Percentiles rank a stretch among this genome's conserved stretches.
Conservation (phyloP, 2,888 invertebrate genomes). For the Bombyx huttoni region DNA sequence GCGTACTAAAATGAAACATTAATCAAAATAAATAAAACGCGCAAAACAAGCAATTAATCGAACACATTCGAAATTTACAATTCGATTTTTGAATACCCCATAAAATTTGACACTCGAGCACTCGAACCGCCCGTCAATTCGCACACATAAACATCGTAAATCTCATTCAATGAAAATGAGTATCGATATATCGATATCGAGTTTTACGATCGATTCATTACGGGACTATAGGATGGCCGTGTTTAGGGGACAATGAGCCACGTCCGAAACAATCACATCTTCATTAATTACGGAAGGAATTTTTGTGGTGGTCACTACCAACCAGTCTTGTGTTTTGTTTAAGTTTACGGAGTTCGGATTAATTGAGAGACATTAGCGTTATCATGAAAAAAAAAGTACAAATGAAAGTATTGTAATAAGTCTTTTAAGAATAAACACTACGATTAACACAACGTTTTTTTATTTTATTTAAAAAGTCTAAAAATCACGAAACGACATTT, state of each 20-base stretch:
- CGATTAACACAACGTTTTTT: too few relatives aligned
- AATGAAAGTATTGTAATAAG: too few relatives aligned
- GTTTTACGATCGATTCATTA: conserved; percentile 59
- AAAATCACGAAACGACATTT: too few relatives aligned
- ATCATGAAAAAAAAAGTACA: not conserved
- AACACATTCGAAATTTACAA: conserved; percentile 40
- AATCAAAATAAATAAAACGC: not conserved
- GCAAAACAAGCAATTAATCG: conserved; percentile 39
- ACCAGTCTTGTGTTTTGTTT: conserved; percentile 20
- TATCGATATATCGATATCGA: conserved; percentile 55
- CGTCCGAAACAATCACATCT: conserved; percentile 58
- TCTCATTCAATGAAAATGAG: conserved; percentile 49
- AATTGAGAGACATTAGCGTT: not conserved
- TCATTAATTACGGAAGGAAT: conserved; percentile 63
- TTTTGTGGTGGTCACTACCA: conserved; percentile 24
- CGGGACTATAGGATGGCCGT: conserved; percentile 36
- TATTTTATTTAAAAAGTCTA: too few relatives aligned
- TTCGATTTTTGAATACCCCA: conserved; percentile 55
- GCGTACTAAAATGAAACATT: conserved; percentile 19
- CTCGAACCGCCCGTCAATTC: conserved; percentile 46
- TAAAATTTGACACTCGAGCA: conserved; percentile 53
- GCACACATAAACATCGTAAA: conserved; percentile 55
- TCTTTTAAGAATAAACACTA: too few relatives aligned
- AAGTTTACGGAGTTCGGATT: conserved; percentile 18
- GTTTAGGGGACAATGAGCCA: conserved; percentile 45